Evolutionary conservation across 2,113 vertebrate genomes (phyloP).

Genomic region (Erythrolamprus reginae): DNA sequence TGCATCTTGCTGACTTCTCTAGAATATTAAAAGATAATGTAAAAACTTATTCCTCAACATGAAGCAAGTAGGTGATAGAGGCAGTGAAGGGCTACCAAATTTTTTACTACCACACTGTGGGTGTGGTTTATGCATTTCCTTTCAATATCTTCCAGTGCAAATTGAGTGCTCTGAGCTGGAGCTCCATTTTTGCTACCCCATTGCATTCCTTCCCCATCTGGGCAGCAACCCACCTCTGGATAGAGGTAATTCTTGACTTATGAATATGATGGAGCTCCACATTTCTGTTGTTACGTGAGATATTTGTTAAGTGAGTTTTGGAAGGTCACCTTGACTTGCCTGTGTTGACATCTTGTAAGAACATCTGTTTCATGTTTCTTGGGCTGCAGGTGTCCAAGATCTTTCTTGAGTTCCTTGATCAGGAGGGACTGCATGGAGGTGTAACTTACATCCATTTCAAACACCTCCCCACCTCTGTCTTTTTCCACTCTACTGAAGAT

Average conservation of each 20-base stretch:
- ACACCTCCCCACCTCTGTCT: accelerated
- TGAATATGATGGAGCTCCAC: background rate
- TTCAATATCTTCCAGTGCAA: no score
- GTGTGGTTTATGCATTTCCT: no score
- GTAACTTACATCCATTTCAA: background rate
- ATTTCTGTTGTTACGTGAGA: background rate
- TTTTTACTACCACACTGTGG: no score
- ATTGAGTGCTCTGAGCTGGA: no score
- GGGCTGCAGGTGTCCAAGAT: background rate
- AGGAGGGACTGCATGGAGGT: background rate
- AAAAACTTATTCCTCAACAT: background rate
- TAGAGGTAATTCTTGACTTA: background rate
- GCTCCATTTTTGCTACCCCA: no score
- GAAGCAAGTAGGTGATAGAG: background rate
- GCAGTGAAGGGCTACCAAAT: no score
- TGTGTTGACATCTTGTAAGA: accelerated
- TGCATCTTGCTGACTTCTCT: background rate
- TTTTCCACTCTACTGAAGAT: background rate
- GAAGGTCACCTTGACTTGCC: background rate
- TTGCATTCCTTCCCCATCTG: no score
- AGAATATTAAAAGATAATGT: background rate
- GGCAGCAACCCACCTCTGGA: no score
- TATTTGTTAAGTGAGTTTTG: background rate
- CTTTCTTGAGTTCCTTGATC: background rate
- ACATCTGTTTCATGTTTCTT: background rate